A percentile compares a stretch with the other conserved stretches of the same genome.
These are phyloP conservation scores for Oxyura jamaicensis DNA, from an alignment of 2,113 vertebrate species.

Conservation along the genomic window DNA sequence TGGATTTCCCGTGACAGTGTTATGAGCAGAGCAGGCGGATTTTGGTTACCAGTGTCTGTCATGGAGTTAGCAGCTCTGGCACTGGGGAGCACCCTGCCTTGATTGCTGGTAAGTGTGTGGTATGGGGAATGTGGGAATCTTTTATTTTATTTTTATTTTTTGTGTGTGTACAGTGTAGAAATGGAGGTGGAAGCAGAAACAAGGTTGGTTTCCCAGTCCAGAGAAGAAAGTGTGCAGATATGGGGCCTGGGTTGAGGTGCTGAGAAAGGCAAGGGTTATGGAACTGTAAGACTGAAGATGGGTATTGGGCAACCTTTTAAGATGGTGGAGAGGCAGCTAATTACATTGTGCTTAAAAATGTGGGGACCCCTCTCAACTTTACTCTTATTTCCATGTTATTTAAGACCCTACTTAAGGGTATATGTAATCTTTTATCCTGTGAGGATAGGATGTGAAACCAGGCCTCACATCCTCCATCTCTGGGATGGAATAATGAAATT, in stretches of 20 bases:
- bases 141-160: no score
- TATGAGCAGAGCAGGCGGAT: not conserved
- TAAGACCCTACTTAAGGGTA: not conserved
- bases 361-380: not conserved
- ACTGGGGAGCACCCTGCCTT: rapidly evolving
- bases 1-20: not conserved
- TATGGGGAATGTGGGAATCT: not conserved
- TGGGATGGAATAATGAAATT: not conserved
- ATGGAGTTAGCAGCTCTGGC: not conserved
- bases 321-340: not conserved
- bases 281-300: not conserved
- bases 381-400: not conserved
- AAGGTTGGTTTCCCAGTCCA: not conserved
- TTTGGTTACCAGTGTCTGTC: not conserved
- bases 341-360: not conserved
- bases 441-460: not conserved
- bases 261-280: not conserved
- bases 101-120: not conserved
- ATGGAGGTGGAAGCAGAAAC: not conserved
- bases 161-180: not conserved
- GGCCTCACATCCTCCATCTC: not conserved
- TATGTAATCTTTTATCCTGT: not conserved
- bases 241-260: not conserved
- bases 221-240: not conserved
- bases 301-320: not conserved